Percentiles rank a stretch among this genome's conserved stretches.
These are phyloP conservation scores for Orussus abietinus DNA, from an alignment of 1,140 invertebrate genomes.

Conservation along the genomic window DNA sequence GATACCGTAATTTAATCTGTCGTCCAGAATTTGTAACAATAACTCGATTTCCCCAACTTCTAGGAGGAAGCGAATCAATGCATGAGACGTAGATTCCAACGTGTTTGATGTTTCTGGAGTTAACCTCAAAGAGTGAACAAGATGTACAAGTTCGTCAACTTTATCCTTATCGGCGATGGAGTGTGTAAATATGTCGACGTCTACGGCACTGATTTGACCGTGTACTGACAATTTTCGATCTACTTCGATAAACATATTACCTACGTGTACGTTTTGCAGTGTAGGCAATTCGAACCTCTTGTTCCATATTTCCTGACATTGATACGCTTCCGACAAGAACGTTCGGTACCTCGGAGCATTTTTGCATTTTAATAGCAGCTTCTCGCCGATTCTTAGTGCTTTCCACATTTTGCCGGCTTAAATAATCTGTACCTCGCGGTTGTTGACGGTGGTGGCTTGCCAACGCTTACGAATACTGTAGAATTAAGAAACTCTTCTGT, in stretches of 20 bases:
- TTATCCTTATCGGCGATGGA: slow-evolving; percentile 48
- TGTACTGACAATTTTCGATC: slow-evolving; percentile 57
- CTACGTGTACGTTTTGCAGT: slow-evolving; percentile 60
- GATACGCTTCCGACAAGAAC: slow-evolving; percentile 65
- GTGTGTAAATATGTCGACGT: slow-evolving; percentile 73
- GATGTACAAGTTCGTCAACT: slow-evolving; percentile 64
- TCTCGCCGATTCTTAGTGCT: slow-evolving; percentile 20
- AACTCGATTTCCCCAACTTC: slow-evolving; percentile 57
- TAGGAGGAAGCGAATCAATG: slow-evolving; percentile 68
- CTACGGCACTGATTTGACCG: slow-evolving; percentile 62
- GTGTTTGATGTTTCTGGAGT: slow-evolving; percentile 65
- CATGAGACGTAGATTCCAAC: slow-evolving; percentile 77
- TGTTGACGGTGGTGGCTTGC: too few species aligned
- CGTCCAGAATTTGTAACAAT: slow-evolving; percentile 69
- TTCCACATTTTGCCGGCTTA: slow-evolving; percentile 34
- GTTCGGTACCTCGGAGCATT: slow-evolving; percentile 26
- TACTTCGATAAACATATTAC: slow-evolving; percentile 62
- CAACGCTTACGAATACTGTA: too few species aligned
- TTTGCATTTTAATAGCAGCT: slow-evolving; percentile 8
- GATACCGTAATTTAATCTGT: slow-evolving; percentile 83
- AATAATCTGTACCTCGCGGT: too few species aligned
- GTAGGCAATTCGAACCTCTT: slow-evolving; percentile 58
- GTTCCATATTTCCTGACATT: slow-evolving; percentile 65
- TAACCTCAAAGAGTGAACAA: slow-evolving; percentile 67
- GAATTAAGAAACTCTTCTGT: too few species aligned